Evolutionary conservation across 2,113 vertebrate species (phyloP), one percentile per base, ranked within the genome.

Genomic region (Zeus faber): DNA sequence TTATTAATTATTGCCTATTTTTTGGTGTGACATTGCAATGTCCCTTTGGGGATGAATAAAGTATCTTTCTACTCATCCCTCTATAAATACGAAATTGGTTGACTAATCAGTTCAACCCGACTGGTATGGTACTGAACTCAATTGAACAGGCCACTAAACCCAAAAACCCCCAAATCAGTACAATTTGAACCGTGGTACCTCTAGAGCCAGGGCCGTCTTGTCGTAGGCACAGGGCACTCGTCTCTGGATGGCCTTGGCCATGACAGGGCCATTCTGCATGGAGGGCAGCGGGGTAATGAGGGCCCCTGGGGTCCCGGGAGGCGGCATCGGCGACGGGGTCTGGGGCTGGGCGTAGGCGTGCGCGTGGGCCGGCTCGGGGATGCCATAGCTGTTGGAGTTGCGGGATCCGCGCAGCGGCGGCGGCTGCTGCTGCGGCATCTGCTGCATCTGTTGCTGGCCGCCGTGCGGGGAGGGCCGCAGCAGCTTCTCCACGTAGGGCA

Each of bases 141-240:
- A n/a, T n/a, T n/a, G n/a, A n/a, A n/a, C n/a, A n/a, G n/a, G n/a
- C n/a, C n/a, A n/a, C n/a, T n/a, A n/a, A n/a, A n/a, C n/a, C n/a
- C n/a, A n/a, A n/a, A n/a, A n/a, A n/a, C n/a, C n/a, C n/a, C n/a
- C n/a, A n/a, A 41, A 8, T 39, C 35, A 39, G 8, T 29, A 29
- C 4, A 29, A 29, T n/a, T n/a, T n/a, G n/a, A 33, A 2, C 8
- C 13, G 31, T 33, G 31, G 13, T 93, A 99, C 97, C 94, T 99
- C 95, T 57, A 99, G 81, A 44, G 97, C 94, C 64, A 99, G 86
- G 0, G 97, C 97, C 0, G 96, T 99, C 83, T 99, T 99, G 84
- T 99, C 97, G 8, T 99, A 99, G 81, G 97, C 97, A 67, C 96
- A 98, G 3, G 96, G 96, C 44, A 99, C 97, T 85, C 96, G 85